These are phyloP conservation scores for Drosophila guanche DNA, from an alignment of 1,140 invertebrate genomes.

Conservation along the genomic window DNA sequence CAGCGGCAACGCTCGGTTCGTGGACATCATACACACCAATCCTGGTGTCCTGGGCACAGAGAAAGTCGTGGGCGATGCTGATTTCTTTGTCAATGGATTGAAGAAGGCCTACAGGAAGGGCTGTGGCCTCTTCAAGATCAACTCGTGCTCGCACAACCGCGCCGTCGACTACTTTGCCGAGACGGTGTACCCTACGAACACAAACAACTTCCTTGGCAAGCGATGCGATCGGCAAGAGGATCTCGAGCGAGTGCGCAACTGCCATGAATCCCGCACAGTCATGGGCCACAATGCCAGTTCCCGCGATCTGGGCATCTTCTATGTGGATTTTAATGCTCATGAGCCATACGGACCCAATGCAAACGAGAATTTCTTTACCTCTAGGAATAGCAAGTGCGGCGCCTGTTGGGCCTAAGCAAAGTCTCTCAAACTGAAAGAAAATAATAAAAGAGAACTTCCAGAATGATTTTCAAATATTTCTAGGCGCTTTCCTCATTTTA, in stretches of 20 bases:
- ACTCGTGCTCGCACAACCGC: slow-evolving; percentile 85
- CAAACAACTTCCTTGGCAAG: slow-evolving; percentile 29
- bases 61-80: slow-evolving; percentile 85
- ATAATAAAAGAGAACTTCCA: no score
- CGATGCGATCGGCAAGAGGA: slow-evolving; percentile 13
- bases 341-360: slow-evolving; percentile 55
- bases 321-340: slow-evolving; percentile 38
- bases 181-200: slow-evolving; percentile 83
- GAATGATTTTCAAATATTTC: no score
- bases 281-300: slow-evolving; percentile 55
- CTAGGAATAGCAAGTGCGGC: slow-evolving; percentile 26
- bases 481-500: no score
- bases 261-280: slow-evolving; percentile 1
- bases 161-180: slow-evolving; percentile 86
- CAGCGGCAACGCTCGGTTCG: slow-evolving; percentile 85
- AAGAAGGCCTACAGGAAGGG: no score
- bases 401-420: slow-evolving; percentile 1
- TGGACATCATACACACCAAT: slow-evolving; percentile 90
- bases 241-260: slow-evolving; percentile 9
- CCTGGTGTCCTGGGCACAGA: slow-evolving; percentile 86
- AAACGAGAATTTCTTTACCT: slow-evolving; percentile 14
- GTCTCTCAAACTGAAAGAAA: no score
- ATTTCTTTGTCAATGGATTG: slow-evolving; percentile 87
- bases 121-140: no score
- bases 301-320: slow-evolving; percentile 44